Conservation (phyloP, 2,113 vertebrate species). For the Eira barbara region DNA sequence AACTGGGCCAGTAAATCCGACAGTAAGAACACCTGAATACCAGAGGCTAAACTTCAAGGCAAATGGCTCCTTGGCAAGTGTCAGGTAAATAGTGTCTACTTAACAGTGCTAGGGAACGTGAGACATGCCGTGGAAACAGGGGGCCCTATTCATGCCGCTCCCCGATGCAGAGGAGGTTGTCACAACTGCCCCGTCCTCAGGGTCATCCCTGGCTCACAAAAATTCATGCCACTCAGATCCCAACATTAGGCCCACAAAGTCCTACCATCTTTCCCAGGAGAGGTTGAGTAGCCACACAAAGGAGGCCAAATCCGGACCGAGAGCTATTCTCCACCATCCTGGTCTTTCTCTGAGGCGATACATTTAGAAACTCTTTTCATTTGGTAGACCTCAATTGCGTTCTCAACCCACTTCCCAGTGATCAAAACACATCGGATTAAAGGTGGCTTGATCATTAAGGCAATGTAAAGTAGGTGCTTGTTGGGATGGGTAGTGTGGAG, state of each 20-base stretch:
- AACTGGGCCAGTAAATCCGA: not conserved
- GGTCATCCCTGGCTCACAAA: not conserved
- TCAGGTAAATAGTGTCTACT: not conserved
- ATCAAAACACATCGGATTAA: not conserved
- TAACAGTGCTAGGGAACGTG: not conserved
- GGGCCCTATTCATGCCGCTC: not conserved
- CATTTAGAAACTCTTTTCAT: not conserved
- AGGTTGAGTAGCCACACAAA: not conserved
- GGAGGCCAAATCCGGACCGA: not conserved
- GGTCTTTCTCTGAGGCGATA: not conserved
- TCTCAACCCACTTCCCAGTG: not conserved
- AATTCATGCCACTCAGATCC: not conserved
- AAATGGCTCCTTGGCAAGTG: not conserved
- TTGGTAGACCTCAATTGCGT: not conserved
- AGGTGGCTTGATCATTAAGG: constrained; percentile 5
- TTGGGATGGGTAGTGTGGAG: not conserved
- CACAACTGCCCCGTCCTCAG: not conserved
- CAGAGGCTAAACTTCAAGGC: not conserved
- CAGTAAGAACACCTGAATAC: not conserved
- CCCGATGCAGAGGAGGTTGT: not conserved
- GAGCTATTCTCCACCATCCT: not conserved
- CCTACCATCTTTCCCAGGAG: not conserved
- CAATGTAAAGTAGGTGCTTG: not conserved
- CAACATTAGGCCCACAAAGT: not conserved
- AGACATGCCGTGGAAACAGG: not conserved